These are phyloP conservation scores for Vanessa cardui DNA, from an alignment of 2,888 invertebrate genomes.

Conservation along the genomic window DNA sequence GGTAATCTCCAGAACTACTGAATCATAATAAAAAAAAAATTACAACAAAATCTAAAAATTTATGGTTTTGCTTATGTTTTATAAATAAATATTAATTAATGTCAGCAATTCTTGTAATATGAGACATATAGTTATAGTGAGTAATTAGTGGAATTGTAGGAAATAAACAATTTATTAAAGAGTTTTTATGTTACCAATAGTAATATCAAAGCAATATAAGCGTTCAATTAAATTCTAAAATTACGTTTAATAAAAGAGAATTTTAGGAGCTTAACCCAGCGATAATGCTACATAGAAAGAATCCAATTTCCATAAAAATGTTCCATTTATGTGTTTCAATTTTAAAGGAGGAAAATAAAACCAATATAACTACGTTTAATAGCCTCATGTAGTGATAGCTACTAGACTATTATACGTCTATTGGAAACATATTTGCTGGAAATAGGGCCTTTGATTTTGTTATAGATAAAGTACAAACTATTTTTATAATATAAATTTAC, in stretches of 20 bases:
- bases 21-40: no score
- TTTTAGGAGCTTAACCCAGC: not conserved
- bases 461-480: not conserved
- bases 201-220: not conserved
- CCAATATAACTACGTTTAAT: not conserved
- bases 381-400: slow-evolving; percentile 4
- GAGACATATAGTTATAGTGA: no score
- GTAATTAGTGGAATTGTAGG: no score
- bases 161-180: no score
- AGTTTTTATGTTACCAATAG: no score
- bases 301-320: slow-evolving; percentile 11
- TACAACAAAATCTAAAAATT: no score
- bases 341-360: slow-evolving; percentile 12
- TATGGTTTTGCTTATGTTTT: no score
- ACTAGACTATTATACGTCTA: slow-evolving; percentile 9
- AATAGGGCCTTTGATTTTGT: not conserved
- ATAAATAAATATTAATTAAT: no score
- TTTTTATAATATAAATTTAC: no score
- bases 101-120: no score
- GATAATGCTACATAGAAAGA: slow-evolving; percentile 11
- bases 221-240: not conserved
- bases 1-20: no score
- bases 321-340: slow-evolving; percentile 5
- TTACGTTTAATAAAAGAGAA: not conserved
- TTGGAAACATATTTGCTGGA: not conserved